Conservation (phyloP, 2,113 vertebrate genomes). For the Bubo blakistoni region DNA sequence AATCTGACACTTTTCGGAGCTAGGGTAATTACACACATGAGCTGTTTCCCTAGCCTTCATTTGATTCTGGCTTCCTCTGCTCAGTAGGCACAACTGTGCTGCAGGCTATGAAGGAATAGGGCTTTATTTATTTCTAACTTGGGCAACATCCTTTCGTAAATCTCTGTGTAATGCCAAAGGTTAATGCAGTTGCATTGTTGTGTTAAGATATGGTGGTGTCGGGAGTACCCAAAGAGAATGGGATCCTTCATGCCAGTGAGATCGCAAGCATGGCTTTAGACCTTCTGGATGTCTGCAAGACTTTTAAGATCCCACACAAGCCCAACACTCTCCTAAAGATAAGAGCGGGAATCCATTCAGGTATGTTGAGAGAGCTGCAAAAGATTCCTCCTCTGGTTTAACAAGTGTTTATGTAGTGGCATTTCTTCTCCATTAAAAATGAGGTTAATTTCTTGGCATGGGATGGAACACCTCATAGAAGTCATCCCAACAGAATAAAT, state of each 20-base stretch:
- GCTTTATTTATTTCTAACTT: background rate
- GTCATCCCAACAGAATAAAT: background rate
- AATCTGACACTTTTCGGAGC: background rate
- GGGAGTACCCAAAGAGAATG: conserved; percentile 77
- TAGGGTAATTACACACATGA: background rate
- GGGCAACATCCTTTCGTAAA: background rate
- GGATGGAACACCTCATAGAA: background rate
- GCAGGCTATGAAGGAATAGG: background rate
- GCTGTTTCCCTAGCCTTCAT: background rate
- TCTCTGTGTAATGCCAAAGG: background rate
- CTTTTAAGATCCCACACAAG: conserved; percentile 83
- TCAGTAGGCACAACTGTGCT: background rate
- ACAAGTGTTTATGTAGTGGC: background rate
- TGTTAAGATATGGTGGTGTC: conserved; percentile 86
- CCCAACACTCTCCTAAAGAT: conserved; percentile 80
- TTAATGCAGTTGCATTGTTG: background rate
- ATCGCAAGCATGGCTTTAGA: conserved; percentile 84
- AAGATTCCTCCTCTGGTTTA: background rate
- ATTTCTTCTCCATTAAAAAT: background rate
- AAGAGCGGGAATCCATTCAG: conserved; percentile 81
- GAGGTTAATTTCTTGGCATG: background rate
- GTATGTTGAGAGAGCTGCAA: conserved; percentile 21
- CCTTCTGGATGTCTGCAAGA: conserved; percentile 78
- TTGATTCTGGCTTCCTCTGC: background rate
- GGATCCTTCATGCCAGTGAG: conserved; percentile 78